Evolutionary conservation across 2,888 invertebrate species (phyloP), one percentile per base, ranked within the genome.

Genomic region (Mythimna ferrago): DNA sequence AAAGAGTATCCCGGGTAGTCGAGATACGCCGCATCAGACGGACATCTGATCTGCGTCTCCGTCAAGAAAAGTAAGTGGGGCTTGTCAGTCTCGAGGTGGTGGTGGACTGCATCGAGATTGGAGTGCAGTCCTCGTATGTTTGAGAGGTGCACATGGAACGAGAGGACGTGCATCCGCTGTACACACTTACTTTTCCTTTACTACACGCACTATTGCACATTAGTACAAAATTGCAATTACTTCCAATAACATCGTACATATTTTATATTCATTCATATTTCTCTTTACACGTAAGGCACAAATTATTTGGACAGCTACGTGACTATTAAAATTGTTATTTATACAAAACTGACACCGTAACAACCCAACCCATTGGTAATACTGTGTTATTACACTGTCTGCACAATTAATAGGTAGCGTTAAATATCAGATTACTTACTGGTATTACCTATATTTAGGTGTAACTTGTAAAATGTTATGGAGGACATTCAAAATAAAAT

Each of bases 211-310:
- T 44, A 65, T 57, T 32, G 75, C 80, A 26, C 44, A 48, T 11
- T 32, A 57, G 16, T 48, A 73, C 35, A 26, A n/a, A 60, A 35
- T 19, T 54, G 44, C 51, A 44, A 61, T 56, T 51, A 21, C 11
- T 44, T 60, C 10, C 19, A 35, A 41, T 61, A 53, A 0, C 41
- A 2, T 32, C 0, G 6, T 21, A 61, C 48, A 63, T 21, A 26
- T 26, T 26, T 26, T 26, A 26, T 26, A 56, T 69, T 76, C 78
- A 77, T 77, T 76, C 78, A 76, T 65, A 32, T 9, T 60, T 60
- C 10, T 5, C 41, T 41, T 61, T n/a, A 71, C 56, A 77, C 60
- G n/a, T 68, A 54, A 64, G n/a, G n/a, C 35, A 51, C 14, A 60
- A 21, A 44, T 53, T 53, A 67, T 56, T 61, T 11, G 53, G 11